Conservation (phyloP, 2,113 vertebrate genomes). For the Onychostruthus taczanowskii region DNA sequence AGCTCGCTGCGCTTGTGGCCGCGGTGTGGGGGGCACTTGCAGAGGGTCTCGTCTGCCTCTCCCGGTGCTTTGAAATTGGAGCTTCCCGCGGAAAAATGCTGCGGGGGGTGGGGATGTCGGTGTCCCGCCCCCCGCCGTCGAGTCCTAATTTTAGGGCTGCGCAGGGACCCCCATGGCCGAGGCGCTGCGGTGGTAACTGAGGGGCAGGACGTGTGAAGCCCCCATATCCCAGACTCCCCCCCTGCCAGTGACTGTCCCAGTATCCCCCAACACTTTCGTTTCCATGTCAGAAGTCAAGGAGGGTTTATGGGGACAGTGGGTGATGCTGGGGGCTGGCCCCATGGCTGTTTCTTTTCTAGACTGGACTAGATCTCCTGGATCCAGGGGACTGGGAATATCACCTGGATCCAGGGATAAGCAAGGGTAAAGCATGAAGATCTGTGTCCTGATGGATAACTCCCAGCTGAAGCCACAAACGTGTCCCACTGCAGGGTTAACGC, state of each 20-base stretch:
- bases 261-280: too few species aligned
- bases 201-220: rapidly evolving
- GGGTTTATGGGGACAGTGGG: background rate
- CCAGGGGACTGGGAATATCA: background rate
- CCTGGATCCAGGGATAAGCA: background rate
- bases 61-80: background rate
- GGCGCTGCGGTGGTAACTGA: background rate
- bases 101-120: rapidly evolving
- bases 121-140: rapidly evolving
- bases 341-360: background rate
- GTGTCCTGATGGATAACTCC: background rate
- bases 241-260: rapidly evolving
- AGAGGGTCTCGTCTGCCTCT: background rate
- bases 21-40: rapidly evolving
- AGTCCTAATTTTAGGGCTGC: background rate
- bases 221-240: rapidly evolving
- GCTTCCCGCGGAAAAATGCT: background rate
- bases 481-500: rapidly evolving
- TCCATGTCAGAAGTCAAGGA: background rate
- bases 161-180: rapidly evolving
- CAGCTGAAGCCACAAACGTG: rapidly evolving
- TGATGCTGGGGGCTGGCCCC: background rate
- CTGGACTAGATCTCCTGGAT: background rate
- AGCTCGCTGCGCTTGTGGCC: background rate
- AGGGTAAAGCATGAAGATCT: background rate